Evolutionary conservation across 2,888 invertebrate genomes (phyloP), one percentile per base, ranked within the genome.

Genomic region (Cremastinae sp.): DNA sequence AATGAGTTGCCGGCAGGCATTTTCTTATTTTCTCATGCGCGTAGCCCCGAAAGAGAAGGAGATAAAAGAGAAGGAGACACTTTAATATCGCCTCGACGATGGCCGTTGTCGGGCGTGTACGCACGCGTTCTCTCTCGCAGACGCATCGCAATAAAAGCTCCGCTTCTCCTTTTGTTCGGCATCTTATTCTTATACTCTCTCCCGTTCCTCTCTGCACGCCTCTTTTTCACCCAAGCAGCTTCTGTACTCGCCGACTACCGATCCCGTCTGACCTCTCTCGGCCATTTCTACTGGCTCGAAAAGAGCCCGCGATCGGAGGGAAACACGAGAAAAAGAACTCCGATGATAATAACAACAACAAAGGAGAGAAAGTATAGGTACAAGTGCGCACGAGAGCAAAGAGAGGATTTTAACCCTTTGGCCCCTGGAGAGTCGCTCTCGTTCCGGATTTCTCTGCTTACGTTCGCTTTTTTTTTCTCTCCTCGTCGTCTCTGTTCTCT

Each of bases 161-260:
- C 56, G 56, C 16, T 28, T 47, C 47, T 68, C 43, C 47, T 34
- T 53, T 20, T 18, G 47, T 58, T 45, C 36, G 9, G 2, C 2
- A 5, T 49, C 12, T 8, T 12, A n/a, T 41, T 41, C 12, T 12
- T 41, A 4, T 41, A 2, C 8, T 41, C 12, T 1, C 12, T 41
- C n/a, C n/a, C n/a, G n/a, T n/a, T n/a, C n/a, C n/a, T 12, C 49
- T 49, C 64, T 38, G 28, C 58, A 51, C 43, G 68, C 64, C 68
- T 68, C 73, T 69, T 64, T 69, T 79, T 77, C 75, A 58, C 69
- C 47, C 69, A 69, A 5, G 36, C 75, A 66, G 79, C 80, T 81
- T 82, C 78, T 80, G 81, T 79, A 78, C 80, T 82, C 54, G 78
- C 80, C 81, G 82, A 78, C 73, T 69, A 51, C 68, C 78, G 75